A percentile compares a stretch with the other conserved stretches of the same genome.
These are phyloP conservation scores for Battus philenor DNA, from an alignment of 1,140 invertebrate species.

Conservation along the genomic window DNA sequence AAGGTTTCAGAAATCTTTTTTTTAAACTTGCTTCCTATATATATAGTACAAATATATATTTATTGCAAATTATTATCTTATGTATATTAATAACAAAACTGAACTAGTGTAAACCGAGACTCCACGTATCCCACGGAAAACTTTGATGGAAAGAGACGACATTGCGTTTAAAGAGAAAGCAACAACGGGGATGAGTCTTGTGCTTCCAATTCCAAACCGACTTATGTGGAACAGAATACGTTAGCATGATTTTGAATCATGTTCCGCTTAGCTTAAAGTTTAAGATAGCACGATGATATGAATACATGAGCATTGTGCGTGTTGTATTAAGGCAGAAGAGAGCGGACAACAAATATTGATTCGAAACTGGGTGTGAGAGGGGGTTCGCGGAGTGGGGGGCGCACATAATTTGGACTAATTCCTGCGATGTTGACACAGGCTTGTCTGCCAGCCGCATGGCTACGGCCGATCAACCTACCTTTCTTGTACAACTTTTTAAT, in stretches of 20 bases:
- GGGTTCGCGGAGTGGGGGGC: slow-evolving; percentile 26
- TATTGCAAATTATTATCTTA: too few relatives aligned
- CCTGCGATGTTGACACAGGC: slow-evolving; percentile 66
- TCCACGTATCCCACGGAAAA: slow-evolving; percentile 50
- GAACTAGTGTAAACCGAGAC: slow-evolving; percentile 27
- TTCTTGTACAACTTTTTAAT: slow-evolving; percentile 52
- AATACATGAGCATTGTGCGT: slow-evolving; percentile 64
- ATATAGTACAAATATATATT: too few relatives aligned
- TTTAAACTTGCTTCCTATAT: too few relatives aligned
- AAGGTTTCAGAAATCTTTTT: too few relatives aligned
- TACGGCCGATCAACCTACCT: slow-evolving; percentile 50
- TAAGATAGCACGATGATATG: slow-evolving; percentile 16
- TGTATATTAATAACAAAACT: too few relatives aligned
- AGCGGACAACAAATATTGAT: slow-evolving; percentile 75
- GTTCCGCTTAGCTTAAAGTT: not conserved
- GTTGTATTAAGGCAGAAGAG: slow-evolving; percentile 73
- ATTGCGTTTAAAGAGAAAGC: slow-evolving; percentile 66
- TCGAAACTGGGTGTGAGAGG: slow-evolving; percentile 50
- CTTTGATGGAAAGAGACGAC: slow-evolving; percentile 59
- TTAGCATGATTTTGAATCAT: slow-evolving; percentile 15
- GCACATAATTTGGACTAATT: slow-evolving; percentile 74
- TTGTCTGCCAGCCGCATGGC: slow-evolving; percentile 54
- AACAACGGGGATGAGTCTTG: slow-evolving; percentile 62
- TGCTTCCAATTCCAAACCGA: slow-evolving; percentile 20
- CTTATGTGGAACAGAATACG: slow-evolving; percentile 17